These are phyloP conservation scores for Enteromius viviparus DNA, from an alignment of 2,797 vertebrate species.

Conservation along the genomic window DNA sequence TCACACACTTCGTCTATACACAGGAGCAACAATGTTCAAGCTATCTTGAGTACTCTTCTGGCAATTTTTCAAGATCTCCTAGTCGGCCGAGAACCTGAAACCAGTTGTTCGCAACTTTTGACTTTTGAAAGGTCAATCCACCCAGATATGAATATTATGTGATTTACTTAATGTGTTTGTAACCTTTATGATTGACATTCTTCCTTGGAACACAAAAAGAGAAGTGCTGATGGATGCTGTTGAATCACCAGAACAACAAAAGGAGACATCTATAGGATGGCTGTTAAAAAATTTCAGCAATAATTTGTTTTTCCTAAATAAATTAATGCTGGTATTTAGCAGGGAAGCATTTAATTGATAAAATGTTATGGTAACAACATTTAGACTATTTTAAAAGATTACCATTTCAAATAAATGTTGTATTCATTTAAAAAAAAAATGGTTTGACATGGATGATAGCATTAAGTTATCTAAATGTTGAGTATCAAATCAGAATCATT, in stretches of 20 bases:
- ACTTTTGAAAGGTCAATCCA: background rate
- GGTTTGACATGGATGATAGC: background rate
- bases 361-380: background rate
- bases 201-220: background rate
- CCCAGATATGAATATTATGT: background rate
- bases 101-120: background rate
- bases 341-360: background rate
- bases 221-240: background rate
- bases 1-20: constrained; percentile 12
- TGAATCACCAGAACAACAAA: background rate
- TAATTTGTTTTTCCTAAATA: background rate
- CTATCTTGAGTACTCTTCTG: constrained; percentile 6
- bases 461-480: background rate
- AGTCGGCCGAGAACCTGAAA: background rate
- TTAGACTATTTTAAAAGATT: background rate
- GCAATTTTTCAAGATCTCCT: background rate
- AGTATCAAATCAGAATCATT: background rate
- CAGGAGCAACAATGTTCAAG: background rate
- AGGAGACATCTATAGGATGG: background rate
- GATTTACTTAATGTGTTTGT: background rate
- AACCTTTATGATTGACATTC: background rate
- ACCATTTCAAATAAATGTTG: background rate
- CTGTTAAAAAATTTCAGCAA: background rate
- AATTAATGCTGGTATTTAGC: background rate
- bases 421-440: background rate